Percentiles rank a stretch among this genome's conserved stretches.
Conservation (phyloP, 2,113 vertebrate species). For the Syngnathus floridae region DNA sequence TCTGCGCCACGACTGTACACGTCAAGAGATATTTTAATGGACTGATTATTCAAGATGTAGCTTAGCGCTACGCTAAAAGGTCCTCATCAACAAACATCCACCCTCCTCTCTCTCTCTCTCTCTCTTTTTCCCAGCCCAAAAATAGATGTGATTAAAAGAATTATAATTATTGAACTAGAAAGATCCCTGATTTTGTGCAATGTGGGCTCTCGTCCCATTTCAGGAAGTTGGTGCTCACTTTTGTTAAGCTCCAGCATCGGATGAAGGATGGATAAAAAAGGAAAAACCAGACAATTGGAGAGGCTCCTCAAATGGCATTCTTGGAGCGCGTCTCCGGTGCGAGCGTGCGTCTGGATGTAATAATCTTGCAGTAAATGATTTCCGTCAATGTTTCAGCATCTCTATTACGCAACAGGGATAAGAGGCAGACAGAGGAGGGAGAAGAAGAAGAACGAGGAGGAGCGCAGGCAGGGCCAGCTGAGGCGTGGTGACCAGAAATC, state of each 20-base stretch:
- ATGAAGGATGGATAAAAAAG: constrained; percentile 19
- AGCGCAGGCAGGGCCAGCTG: constrained; percentile 6
- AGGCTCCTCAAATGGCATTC: constrained; percentile 58
- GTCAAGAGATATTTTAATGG: not conserved
- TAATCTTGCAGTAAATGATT: constrained; percentile 71
- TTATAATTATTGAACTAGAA: too few relatives aligned
- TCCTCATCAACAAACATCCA: too few relatives aligned
- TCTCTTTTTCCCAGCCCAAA: too few relatives aligned
- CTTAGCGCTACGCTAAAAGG: too few relatives aligned
- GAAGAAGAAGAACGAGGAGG: constrained; percentile 10
- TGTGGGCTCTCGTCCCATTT: constrained; percentile 20
- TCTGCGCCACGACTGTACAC: not conserved
- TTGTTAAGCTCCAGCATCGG: constrained; percentile 10
- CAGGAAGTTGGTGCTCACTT: constrained; percentile 10
- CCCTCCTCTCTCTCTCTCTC: too few relatives aligned
- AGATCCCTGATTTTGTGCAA: not conserved
- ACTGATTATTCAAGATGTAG: too few relatives aligned
- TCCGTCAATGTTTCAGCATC: constrained; percentile 71
- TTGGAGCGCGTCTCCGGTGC: not conserved
- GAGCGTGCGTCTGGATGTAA: constrained; percentile 44
- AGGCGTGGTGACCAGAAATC: constrained; percentile 22
- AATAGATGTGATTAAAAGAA: too few relatives aligned
- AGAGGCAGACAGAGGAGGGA: constrained; percentile 50
- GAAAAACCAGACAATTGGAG: constrained; percentile 44
- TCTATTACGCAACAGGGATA: constrained; percentile 65